Evolutionary conservation across 2,113 vertebrate genomes (phyloP).

Genomic region (Nannospalax galili): DNA sequence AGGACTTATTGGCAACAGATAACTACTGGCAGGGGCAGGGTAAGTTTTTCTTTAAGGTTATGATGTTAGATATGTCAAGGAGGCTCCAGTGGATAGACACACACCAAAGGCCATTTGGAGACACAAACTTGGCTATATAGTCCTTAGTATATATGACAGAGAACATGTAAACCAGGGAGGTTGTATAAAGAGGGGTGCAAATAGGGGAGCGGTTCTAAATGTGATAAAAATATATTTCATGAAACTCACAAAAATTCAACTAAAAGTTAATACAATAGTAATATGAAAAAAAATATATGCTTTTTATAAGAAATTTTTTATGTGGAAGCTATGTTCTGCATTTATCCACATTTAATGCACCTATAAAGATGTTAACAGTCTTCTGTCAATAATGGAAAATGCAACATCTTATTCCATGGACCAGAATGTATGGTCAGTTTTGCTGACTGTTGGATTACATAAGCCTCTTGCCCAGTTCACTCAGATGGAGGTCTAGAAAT

Average conservation of each 20-base stretch:
- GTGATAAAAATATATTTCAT: no score
- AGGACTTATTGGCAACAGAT: no score
- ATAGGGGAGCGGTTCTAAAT: no score
- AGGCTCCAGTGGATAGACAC: no score
- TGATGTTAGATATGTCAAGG: no score
- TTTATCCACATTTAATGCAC: not conserved
- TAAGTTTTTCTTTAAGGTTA: no score
- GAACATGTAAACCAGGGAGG: no score
- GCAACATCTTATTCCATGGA: not conserved
- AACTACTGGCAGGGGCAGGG: no score
- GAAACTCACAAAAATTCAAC: not conserved
- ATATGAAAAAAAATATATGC: not conserved
- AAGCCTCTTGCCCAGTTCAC: not conserved
- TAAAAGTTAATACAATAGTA: not conserved
- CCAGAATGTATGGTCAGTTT: not conserved
- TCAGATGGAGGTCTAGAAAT: not conserved
- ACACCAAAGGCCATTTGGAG: no score
- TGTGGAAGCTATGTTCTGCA: not conserved
- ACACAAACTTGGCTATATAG: no score
- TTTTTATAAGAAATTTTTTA: constrained; percentile 22
- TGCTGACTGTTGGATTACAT: not conserved
- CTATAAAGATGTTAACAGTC: not conserved
- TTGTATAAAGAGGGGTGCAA: no score
- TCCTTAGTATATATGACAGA: no score
- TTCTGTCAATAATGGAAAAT: constrained; percentile 5